Base-by-base conservation (phyloP, 2,113 vertebrate species). In the Lagopus leucura region DNA sequence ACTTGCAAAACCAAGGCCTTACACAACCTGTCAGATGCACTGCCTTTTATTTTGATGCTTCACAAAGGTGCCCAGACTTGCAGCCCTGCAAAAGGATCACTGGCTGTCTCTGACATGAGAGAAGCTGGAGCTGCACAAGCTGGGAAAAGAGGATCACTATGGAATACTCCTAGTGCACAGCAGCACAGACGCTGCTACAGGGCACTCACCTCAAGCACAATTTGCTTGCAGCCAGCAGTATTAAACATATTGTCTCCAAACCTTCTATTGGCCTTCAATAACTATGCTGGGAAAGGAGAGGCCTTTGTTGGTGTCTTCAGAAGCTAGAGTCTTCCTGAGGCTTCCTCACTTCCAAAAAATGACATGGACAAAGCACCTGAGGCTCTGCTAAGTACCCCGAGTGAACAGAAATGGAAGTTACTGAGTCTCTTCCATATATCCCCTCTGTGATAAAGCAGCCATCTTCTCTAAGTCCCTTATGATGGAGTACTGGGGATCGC, bases 91-190 rank as follows among this genome's bases (percentile, higher is more conserved):
- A 83, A 70, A 19, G 32, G 78, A 45, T 34, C 64, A 47, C 27
- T 43, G 58, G 55, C 30, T 3, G 1, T 27, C 32, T 32, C 28
- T 57, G 45, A 75, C 34, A 34, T 0, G 3, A 34, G 4, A 65
- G 20, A 13, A 73, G 48, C 61, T 55, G 50, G 11, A 52, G 38
- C 38, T 58, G 55, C 16, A 5, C 22, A 58, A 65, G 18, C 38
- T 70, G 22, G 22, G 61, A 43, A 9, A 28, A n/a, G 36, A 48
- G 16, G 66, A 50, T 52, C 42, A 24, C 47, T 30, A 7, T 7
- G 19, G 28, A 48, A 42, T 43, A 42, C 5, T 83, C 36, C 25
- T 50, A n/a, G 10, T 0, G 1, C 1, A 3, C 36, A 54, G 22
- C 16, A 67, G 34, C 40, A 32, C 28, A 34, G 54, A 22, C 66